Conservation (phyloP, 2,797 vertebrate genomes). For the Anomalospiza imberbis region DNA sequence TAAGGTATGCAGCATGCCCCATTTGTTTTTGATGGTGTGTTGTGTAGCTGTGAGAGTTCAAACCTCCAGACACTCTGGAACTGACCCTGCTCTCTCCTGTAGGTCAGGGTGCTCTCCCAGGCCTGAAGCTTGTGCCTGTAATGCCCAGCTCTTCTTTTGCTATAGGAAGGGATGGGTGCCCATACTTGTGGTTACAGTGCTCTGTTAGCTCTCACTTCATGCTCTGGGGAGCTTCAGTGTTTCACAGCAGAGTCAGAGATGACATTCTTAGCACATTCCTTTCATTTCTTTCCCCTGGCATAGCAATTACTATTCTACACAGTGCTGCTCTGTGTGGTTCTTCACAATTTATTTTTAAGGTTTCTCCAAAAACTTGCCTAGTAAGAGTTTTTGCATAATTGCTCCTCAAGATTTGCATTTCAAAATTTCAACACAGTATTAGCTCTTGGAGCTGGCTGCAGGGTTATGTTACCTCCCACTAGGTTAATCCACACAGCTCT, state of each 20-base stretch:
- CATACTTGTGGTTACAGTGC: not conserved
- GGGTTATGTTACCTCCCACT: not conserved
- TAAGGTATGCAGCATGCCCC: not conserved
- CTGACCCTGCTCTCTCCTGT: not conserved
- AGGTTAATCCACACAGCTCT: not conserved
- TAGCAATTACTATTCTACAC: conserved; percentile 12
- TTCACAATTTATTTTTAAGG: conserved; percentile 54
- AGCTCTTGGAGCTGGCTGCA: not conserved
- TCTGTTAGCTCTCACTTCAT: not conserved
- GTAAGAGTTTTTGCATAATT: conserved; percentile 49
- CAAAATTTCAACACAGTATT: not conserved
- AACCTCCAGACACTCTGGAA: not conserved
- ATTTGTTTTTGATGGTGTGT: not conserved
- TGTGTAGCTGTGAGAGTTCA: not conserved
- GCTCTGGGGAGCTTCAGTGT: not conserved
- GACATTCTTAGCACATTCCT: conserved; percentile 3
- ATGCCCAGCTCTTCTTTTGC: not conserved
- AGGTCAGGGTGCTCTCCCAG: not conserved
- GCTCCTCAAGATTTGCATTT: conserved; percentile 32
- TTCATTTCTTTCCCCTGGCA: not conserved
- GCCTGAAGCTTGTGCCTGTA: not conserved
- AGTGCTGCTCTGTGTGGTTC: conserved; percentile 17
- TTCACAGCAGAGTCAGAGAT: not conserved
- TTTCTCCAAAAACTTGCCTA: conserved; percentile 28
- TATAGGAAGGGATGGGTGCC: not conserved